Percentiles rank a stretch among this genome's conserved stretches.
These are phyloP conservation scores for Eupeodes latifasciatus DNA, from an alignment of 2,888 invertebrate genomes.

Conservation along the genomic window DNA sequence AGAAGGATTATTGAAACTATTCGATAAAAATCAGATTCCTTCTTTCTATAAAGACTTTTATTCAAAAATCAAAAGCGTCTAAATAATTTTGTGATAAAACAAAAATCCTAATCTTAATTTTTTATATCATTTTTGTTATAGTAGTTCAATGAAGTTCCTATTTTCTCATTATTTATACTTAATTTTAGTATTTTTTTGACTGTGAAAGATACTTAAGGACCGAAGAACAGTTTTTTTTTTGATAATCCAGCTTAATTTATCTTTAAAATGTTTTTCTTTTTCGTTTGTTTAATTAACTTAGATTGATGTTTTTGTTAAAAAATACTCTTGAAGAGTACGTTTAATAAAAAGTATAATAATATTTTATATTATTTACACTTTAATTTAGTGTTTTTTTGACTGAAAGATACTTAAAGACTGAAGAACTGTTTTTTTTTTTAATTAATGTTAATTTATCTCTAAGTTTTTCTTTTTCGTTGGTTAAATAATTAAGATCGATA, in stretches of 20 bases:
- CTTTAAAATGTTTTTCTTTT: too few species aligned
- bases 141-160: too few species aligned
- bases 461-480: background rate
- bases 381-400: background rate
- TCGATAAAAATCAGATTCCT: conserved; percentile 26
- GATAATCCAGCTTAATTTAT: too few species aligned
- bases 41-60: too few species aligned
- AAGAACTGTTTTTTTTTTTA: background rate
- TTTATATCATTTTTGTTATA: too few species aligned
- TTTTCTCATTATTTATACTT: background rate
- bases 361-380: too few species aligned
- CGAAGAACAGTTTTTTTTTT: conserved; percentile 5
- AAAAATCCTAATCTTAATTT: background rate
- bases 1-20: conserved; percentile 29
- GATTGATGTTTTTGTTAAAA: too few species aligned
- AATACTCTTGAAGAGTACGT: too few species aligned
- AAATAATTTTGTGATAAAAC: background rate
- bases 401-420: background rate
- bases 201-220: background rate
- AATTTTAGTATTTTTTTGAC: conserved; percentile 1
- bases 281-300: too few species aligned
- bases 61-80: conserved; percentile 17
- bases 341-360: too few species aligned
- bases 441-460: too few species aligned
- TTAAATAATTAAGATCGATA: background rate